Evolutionary conservation across 2,888 invertebrate genomes (phyloP).

Genomic region (Rhagonycha fulva): DNA sequence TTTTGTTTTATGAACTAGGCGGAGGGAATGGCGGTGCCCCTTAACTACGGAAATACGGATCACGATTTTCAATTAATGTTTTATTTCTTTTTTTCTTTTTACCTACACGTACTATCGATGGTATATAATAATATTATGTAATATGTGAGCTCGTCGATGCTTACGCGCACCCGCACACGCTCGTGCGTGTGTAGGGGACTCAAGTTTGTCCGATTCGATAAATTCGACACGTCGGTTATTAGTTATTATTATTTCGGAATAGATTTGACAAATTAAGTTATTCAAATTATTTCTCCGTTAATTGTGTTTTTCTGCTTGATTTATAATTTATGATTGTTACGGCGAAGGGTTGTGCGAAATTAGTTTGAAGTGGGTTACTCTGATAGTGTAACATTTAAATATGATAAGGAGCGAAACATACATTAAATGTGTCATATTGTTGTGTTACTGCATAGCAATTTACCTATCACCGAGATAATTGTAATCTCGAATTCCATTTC

Average conservation of each 20-base stretch:
- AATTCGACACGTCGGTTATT: not conserved
- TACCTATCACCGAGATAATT: conserved; percentile 14
- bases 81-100: too few species aligned
- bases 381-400: not conserved
- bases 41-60: too few species aligned
- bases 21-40: too few species aligned
- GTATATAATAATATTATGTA: too few species aligned
- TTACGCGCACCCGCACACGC: not conserved
- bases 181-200: not conserved
- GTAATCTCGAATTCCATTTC: conserved; percentile 13
- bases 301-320: not conserved
- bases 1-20: too few species aligned
- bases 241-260: not conserved
- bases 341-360: not conserved
- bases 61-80: too few species aligned
- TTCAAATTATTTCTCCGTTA: not conserved
- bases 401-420: conserved; percentile 8
- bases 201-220: not conserved
- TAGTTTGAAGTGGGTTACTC: not conserved
- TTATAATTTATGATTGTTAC: not conserved
- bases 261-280: not conserved
- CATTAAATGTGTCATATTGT: conserved; percentile 8
- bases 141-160: not conserved
- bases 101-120: too few species aligned
- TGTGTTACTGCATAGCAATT: conserved; percentile 5